A percentile compares a stretch with the other conserved stretches of the same genome.
These are phyloP conservation scores for Phylloscopus whistleri DNA, from an alignment of 2,113 vertebrate species.

Conservation along the genomic window DNA sequence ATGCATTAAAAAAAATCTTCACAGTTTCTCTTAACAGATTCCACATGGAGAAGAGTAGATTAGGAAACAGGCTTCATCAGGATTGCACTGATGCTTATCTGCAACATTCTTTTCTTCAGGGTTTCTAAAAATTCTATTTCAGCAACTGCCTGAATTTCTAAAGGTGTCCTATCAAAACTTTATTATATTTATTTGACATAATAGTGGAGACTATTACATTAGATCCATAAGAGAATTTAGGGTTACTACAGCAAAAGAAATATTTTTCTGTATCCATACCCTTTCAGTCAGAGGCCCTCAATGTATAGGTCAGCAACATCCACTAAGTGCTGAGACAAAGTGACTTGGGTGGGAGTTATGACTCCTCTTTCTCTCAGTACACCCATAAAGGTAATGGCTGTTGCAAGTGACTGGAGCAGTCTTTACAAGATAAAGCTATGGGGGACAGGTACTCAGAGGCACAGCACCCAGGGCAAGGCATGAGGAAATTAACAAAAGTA, in stretches of 20 bases:
- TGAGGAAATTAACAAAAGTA: background rate
- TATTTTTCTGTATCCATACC: background rate
- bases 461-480: background rate
- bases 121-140: background rate
- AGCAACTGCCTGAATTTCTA: background rate
- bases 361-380: background rate
- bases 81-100: background rate
- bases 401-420: background rate
- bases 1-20: background rate
- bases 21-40: background rate
- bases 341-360: background rate
- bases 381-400: background rate
- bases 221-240: background rate
- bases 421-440: background rate
- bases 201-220: background rate
- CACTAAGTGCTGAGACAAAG: background rate
- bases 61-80: background rate
- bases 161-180: background rate
- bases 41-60: background rate
- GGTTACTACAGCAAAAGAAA: background rate
- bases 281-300: background rate
- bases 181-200: background rate
- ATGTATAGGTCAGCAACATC: background rate
- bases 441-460: background rate
- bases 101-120: background rate